Base-by-base conservation (phyloP, 2,113 vertebrate species). In the Hypocryptadius cinnamomeus region DNA sequence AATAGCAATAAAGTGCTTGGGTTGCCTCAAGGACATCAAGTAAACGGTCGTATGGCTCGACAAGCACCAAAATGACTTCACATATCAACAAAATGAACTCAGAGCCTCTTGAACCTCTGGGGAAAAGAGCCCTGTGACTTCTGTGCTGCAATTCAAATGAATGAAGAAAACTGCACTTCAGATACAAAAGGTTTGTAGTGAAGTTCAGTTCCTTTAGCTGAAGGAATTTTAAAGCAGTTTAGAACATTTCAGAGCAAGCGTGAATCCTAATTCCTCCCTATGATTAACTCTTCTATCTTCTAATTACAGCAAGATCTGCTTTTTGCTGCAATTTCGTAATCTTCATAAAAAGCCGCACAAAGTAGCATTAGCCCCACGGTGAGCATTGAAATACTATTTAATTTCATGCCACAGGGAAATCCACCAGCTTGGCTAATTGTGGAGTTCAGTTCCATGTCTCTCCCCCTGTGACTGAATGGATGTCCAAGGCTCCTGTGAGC, bases 401-500 rank as follows among this genome's bases (percentile, higher is more conserved):
- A 83, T 85, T 77, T 84, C 50, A 35, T 30, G 59, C 33, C 54
- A 42, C 51, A 64, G 59, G 80, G 53, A 89, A 92, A 69, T 24
- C 73, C 54, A 45, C 3, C 53, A 83, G 23, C 22, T 28, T 47
- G 57, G 65, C 27, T 42, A 11, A 69, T 35, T 2, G 4, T 13
- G 33, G 68, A 72, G 44, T 3, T 59, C 54, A 19, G 22, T 5
- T 31, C 31, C 30, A 31, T 0, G 1, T n/a, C 13, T 35, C 44
- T 47, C 40, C 15, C 63, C 51, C 27, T n/a, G 5, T 14, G 27
- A 15, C 53, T 11, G 9, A 53, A 40, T 0, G 14, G 73, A 31
- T 0, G 1, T 22, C 15, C 48, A 39, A 39, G 1, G 6, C 11
- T 42, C 6, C 64, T 24, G 57, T 0, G 13, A 66, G 61, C 56